These are phyloP conservation scores for Tortrix viridana DNA, from an alignment of 2,888 invertebrate genomes.

Conservation along the genomic window DNA sequence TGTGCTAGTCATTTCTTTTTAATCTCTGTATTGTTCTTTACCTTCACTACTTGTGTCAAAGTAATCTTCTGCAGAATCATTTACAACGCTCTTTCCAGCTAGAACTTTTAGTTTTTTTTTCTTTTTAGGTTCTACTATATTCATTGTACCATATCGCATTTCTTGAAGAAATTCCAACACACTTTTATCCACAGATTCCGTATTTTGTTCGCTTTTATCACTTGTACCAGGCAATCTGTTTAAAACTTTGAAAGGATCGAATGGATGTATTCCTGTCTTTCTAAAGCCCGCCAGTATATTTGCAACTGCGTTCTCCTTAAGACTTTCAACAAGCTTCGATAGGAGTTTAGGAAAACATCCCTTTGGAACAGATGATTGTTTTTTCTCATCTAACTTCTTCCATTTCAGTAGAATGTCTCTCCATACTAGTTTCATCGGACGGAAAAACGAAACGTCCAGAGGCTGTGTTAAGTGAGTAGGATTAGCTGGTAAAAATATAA, in stretches of 20 bases:
- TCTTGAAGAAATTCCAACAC: not conserved
- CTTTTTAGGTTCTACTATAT: slow-evolving; percentile 1
- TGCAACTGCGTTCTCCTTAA: slow-evolving; percentile 26
- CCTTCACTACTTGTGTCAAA: not conserved
- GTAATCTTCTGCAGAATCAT: not conserved
- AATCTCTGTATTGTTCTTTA: not conserved
- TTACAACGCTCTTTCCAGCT: slow-evolving; percentile 5
- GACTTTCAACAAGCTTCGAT: slow-evolving; percentile 35
- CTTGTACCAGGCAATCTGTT: slow-evolving; percentile 3
- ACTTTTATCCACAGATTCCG: not conserved
- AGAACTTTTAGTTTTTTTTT: not conserved
- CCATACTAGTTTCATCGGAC: not conserved
- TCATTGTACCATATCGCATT: slow-evolving; percentile 2
- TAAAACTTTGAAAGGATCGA: slow-evolving; percentile 14
- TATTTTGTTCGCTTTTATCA: not conserved
- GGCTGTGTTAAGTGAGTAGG: not conserved
- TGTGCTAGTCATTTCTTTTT: too few species aligned
- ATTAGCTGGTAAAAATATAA: slow-evolving; percentile 5
- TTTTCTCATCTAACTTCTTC: slow-evolving; percentile 39
- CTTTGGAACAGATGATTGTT: slow-evolving; percentile 39
- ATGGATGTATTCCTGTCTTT: slow-evolving; percentile 40
- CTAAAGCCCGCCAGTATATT: slow-evolving; percentile 39
- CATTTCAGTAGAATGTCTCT: slow-evolving; percentile 27
- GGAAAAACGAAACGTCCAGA: not conserved
- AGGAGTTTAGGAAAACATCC: slow-evolving; percentile 40